These are phyloP conservation scores for Enteromius afrohamiltoni DNA, from an alignment of 2,797 vertebrate genomes.

Conservation along the genomic window DNA sequence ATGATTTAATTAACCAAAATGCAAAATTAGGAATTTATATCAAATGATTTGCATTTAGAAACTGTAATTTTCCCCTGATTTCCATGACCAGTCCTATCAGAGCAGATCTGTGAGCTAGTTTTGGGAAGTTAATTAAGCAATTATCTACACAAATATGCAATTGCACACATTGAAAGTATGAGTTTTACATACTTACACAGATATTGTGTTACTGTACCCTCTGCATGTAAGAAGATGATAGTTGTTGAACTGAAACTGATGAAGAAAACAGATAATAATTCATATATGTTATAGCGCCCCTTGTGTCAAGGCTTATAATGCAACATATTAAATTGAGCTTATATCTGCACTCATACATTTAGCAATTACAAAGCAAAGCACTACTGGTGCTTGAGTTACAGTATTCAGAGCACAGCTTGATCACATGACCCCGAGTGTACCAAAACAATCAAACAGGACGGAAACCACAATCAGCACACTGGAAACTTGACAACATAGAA, in stretches of 20 bases:
- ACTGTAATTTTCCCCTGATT: background rate
- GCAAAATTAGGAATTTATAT: background rate
- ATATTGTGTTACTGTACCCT: background rate
- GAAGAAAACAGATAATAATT: background rate
- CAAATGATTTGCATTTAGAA: background rate
- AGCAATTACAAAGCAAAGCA: background rate
- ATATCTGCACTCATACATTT: background rate
- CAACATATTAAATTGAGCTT: background rate
- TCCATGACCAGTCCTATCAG: background rate
- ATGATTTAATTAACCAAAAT: background rate
- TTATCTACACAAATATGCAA: background rate
- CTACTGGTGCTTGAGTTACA: background rate
- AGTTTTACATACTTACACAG: background rate
- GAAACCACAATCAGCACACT: slow-evolving; percentile 6
- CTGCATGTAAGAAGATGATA: background rate
- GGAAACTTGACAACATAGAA: slow-evolving; percentile 21
- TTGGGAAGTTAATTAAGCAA: background rate
- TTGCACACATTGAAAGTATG: background rate
- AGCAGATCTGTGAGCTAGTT: background rate
- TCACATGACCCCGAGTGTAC: slow-evolving; percentile 15
- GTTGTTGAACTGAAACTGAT: background rate
- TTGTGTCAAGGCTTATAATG: background rate
- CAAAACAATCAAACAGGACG: slow-evolving; percentile 10
- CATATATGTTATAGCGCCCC: background rate
- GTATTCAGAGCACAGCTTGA: background rate